Percentiles rank a stretch among this genome's conserved stretches.
These are phyloP conservation scores for Bolborhynchus lineola DNA, from an alignment of 2,113 vertebrate genomes.

Conservation along the genomic window DNA sequence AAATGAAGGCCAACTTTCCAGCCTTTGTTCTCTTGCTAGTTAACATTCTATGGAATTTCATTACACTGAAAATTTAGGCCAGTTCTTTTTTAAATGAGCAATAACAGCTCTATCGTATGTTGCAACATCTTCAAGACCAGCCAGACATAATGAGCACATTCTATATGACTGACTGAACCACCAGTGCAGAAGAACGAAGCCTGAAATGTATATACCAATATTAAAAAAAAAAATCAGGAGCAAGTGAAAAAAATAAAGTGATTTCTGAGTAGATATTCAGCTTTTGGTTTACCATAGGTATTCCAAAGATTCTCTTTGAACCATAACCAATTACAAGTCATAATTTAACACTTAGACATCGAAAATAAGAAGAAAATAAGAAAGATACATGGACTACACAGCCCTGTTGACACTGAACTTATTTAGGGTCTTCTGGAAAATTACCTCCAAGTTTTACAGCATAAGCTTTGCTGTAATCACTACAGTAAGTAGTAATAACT, in stretches of 20 bases:
- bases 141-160: not conserved
- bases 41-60: not conserved
- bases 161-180: not conserved
- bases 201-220: not conserved
- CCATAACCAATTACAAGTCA: not conserved
- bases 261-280: not conserved
- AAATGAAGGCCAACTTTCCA: not conserved
- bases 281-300: not conserved
- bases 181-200: not conserved
- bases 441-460: not conserved
- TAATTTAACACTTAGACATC: not conserved
- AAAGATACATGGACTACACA: not conserved
- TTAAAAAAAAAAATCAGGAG: not conserved
- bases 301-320: not conserved
- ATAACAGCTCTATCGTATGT: not conserved
- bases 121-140: not conserved
- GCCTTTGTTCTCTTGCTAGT: not conserved
- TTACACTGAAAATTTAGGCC: not conserved
- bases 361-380: not conserved
- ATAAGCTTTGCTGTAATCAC: not conserved
- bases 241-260: not conserved
- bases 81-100: not conserved
- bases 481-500: not conserved
- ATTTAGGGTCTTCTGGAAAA: not conserved
- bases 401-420: not conserved